A percentile compares a stretch with the other conserved stretches of the same genome.
phyloP scores from a whole-genome alignment of 2,888 invertebrate genomes.

The Ditylenchus weischeri region DNA sequence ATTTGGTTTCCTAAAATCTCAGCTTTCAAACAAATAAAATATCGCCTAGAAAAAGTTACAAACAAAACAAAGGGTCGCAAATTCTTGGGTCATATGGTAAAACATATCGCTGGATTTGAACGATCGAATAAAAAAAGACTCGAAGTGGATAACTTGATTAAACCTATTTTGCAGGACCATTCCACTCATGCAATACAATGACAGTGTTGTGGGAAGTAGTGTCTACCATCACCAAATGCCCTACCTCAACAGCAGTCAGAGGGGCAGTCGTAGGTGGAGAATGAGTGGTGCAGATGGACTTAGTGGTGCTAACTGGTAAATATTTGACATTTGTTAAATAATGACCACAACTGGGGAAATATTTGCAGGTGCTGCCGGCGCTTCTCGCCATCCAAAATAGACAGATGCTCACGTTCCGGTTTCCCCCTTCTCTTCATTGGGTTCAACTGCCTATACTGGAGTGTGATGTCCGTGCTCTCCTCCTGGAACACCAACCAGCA shows the following conservation, averaged over 20 bases:
- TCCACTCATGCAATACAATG: slow-evolving; percentile 24
- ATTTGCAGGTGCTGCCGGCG: slow-evolving; percentile 13
- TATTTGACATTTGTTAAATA: neutral
- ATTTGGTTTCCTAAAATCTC: too few species aligned
- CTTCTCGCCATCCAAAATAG: slow-evolving; percentile 34
- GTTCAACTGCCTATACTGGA: slow-evolving; percentile 48
- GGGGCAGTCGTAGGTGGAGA: neutral
- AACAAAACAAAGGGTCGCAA: too few species aligned
- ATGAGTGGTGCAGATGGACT: slow-evolving; percentile 3
- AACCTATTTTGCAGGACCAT: slow-evolving; percentile 16
- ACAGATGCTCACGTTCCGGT: slow-evolving; percentile 82
- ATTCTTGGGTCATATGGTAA: too few species aligned
- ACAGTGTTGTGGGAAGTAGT: neutral
- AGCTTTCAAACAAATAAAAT: too few species aligned
- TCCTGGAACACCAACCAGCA: slow-evolving; percentile 10
- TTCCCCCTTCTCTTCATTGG: slow-evolving; percentile 69
- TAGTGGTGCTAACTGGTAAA: slow-evolving; percentile 1
- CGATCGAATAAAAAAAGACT: too few species aligned
- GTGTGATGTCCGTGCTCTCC: slow-evolving; percentile 17
- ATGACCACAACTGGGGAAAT: neutral
- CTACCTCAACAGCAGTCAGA: neutral
- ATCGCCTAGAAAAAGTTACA: too few species aligned
- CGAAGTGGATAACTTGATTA: too few species aligned
- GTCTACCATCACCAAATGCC: slow-evolving; percentile 16
- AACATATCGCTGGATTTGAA: too few species aligned